Percentiles rank a stretch among this genome's conserved stretches.
Conservation (phyloP, 2,113 vertebrate species). For the Furnarius figulus region DNA sequence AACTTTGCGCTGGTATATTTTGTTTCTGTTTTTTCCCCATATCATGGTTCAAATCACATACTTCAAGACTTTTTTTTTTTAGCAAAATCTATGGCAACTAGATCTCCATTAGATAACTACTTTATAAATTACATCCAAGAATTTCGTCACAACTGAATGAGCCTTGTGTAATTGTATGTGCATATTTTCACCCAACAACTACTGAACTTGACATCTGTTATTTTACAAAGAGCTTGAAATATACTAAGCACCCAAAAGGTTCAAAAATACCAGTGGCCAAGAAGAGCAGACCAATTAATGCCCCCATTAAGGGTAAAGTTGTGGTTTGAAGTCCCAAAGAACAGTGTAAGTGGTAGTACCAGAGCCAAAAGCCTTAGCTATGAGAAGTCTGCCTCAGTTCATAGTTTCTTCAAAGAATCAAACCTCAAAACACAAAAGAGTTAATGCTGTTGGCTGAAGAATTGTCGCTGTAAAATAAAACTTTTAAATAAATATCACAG, state of each 20-base stretch:
- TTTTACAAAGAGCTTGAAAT: neutral
- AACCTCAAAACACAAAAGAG: neutral
- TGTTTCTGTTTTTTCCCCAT: neutral
- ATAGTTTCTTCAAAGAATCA: slow-evolving; percentile 15
- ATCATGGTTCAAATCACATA: neutral
- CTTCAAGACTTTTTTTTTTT: neutral
- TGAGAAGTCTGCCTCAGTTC: neutral
- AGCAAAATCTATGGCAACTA: neutral
- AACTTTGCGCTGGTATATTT: neutral
- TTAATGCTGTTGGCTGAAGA: neutral
- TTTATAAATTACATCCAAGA: neutral
- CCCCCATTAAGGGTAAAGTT: neutral
- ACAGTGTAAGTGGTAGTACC: neutral
- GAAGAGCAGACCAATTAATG: neutral
- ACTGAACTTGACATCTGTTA: neutral
- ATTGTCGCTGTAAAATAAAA: neutral
- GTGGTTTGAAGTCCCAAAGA: neutral
- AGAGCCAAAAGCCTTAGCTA: neutral
- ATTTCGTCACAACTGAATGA: neutral
- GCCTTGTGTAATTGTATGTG: neutral
- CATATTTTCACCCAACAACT: neutral
- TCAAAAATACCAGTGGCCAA: neutral
- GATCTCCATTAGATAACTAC: neutral
- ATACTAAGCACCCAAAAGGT: neutral
- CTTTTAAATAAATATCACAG: neutral